Base-by-base conservation (phyloP, 2,797 vertebrate genomes). In the Melanotaenia maccullochi region DNA sequence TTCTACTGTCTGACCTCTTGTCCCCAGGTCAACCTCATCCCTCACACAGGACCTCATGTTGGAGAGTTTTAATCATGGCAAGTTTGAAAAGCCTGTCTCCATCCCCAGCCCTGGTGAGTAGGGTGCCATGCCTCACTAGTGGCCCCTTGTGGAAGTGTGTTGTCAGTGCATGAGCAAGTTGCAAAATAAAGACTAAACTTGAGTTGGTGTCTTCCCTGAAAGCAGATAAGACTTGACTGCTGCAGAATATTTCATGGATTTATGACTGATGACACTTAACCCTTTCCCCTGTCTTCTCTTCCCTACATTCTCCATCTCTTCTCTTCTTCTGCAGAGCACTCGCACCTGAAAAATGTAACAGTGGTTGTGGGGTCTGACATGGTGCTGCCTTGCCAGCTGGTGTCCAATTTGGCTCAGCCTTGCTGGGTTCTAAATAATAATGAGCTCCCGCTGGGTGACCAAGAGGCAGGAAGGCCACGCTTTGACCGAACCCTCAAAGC, bases 331-430 rank as follows among this genome's bases (percentile, higher is more conserved):
- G 3, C 91, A 96, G 96, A 95, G 12, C 93, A 94, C 68, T 86
- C 93, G 33, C 89, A 86, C 2, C 85, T 95, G 25, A 96, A 94
- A 82, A 98, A 98, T 20, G 90, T 98, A 60, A 97, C 96, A 0
- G 96, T 97, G 82, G 96, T 96, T 66, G 95, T 94, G 0, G 97
- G 97, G 3, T 97, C 97, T 0, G 96, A 97, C 86, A 94, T 98
- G 87, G 95, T 98, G 72, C 93, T 99, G 64, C 96, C 96, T 1
- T 98, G 97, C 89, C 95, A 94, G 33, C 91, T 98, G 71, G 96
- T 96, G 28, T 99, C 97, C 83, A 99, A 99, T 93, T 89, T 99
- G 74, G 97, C 97, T 0, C 95, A 88, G 28, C 95, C 96, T 0
- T 94, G 72, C 35, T 99, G 97, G 97, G 90, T 94, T 22, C 94